phyloP scores from a whole-genome alignment of 2,113 vertebrate species.

The Mustela nigripes region DNA sequence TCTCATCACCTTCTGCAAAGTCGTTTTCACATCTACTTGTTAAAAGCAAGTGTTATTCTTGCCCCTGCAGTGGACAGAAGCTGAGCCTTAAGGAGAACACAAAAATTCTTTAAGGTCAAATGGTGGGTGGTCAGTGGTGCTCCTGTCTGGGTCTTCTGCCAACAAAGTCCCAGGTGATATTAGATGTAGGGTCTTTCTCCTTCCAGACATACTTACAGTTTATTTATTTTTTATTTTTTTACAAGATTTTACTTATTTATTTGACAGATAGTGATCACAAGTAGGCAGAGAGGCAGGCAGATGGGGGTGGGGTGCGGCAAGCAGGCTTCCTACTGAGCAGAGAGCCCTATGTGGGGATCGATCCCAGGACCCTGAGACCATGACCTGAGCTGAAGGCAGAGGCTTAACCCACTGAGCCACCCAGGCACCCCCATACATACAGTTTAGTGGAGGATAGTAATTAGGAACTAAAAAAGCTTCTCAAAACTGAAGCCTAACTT shows the following conservation, averaged over 20 bases:
- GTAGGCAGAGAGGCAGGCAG: no score
- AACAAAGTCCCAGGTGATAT: background rate
- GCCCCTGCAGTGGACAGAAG: background rate
- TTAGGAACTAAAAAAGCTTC: background rate
- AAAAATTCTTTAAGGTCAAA: background rate
- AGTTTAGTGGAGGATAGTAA: background rate
- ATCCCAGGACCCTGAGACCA: no score
- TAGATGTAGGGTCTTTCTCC: background rate
- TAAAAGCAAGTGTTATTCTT: background rate
- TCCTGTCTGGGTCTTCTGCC: background rate
- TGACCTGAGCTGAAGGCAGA: no score
- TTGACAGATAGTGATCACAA: no score
- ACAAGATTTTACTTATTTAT: no score
- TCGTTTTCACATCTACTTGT: background rate
- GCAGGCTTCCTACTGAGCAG: no score
- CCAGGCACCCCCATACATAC: background rate
- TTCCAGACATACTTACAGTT: background rate
- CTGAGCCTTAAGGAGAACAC: background rate
- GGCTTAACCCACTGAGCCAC: no score
- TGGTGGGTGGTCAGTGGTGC: background rate
- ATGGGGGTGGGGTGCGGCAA: rapidly evolving
- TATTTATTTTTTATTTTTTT: no score
- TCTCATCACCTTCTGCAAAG: background rate
- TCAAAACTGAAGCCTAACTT: background rate
- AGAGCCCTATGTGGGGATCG: no score